Percentiles rank a stretch among this genome's conserved stretches.
Conservation (phyloP, 2,113 vertebrate species). For the Malurus melanocephalus region DNA sequence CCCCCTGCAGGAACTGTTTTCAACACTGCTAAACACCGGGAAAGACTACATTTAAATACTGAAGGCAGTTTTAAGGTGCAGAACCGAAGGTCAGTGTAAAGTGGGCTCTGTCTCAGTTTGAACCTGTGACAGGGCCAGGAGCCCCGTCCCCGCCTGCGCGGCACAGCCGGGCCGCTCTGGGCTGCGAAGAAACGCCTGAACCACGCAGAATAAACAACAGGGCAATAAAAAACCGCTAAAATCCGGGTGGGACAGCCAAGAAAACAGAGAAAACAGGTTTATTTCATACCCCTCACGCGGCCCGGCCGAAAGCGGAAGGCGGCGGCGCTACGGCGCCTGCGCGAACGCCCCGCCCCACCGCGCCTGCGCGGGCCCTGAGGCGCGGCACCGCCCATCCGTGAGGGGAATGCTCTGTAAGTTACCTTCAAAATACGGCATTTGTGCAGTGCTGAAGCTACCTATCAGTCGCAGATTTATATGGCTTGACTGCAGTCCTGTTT, state of each 20-base stretch:
- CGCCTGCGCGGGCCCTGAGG: background rate
- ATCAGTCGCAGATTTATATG: no score
- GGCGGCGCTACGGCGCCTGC: background rate
- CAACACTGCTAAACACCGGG: accelerated
- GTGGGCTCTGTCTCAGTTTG: accelerated
- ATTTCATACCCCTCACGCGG: background rate
- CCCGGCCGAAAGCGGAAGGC: background rate
- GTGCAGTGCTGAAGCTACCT: background rate
- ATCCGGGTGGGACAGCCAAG: background rate
- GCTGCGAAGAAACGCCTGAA: background rate
- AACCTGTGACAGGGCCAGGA: background rate
- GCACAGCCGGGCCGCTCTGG: background rate
- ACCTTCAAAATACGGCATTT: accelerated
- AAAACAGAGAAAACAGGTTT: background rate
- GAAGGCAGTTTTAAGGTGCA: accelerated
- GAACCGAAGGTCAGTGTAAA: background rate
- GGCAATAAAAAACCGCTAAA: accelerated
- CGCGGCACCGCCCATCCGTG: background rate
- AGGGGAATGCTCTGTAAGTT: no score
- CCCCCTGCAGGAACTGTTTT: background rate
- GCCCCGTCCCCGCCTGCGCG: background rate
- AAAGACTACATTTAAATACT: background rate
- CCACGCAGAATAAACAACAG: no score
- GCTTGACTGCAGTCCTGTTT: background rate
- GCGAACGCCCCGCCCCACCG: background rate